Conservation (phyloP, 2,888 invertebrate genomes). For the Hoplodrina ambigua region DNA sequence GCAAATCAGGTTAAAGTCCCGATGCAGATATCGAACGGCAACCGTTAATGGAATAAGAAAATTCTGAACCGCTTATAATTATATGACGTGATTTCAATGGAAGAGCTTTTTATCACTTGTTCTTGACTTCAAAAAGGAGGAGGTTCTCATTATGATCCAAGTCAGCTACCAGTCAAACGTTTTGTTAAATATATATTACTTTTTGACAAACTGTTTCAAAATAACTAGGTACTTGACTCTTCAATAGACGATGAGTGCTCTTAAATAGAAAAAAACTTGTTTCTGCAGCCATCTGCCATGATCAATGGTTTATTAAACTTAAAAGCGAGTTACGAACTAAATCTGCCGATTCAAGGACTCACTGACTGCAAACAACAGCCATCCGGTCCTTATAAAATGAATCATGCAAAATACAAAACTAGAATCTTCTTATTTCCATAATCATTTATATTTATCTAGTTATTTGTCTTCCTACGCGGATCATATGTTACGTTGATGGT, state of each 20-base stretch:
- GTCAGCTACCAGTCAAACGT: background rate
- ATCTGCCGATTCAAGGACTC: constrained; percentile 12
- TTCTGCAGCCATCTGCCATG: background rate
- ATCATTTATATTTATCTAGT: constrained; percentile 14
- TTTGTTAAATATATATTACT: background rate
- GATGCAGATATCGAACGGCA: constrained; percentile 3
- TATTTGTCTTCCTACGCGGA: constrained; percentile 40
- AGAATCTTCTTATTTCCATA: constrained; percentile 41
- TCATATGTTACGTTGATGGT: constrained; percentile 29
- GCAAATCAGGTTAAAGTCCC: constrained; percentile 14
- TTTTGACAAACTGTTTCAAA: background rate
- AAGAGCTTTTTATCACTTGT: constrained; percentile 1
- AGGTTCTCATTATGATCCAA: no score
- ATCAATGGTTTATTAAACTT: background rate
- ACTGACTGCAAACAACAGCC: background rate
- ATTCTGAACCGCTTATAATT: constrained; percentile 1
- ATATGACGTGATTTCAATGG: background rate
- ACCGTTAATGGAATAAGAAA: constrained; percentile 9
- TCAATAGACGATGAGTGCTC: background rate
- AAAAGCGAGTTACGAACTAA: background rate
- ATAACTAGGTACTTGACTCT: background rate
- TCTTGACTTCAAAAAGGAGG: no score
- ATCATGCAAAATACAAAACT: constrained; percentile 33
- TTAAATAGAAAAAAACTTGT: background rate
- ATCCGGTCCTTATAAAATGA: constrained; percentile 35